Base-by-base conservation (phyloP, 2,888 invertebrate genomes). In the Homarus gammarus region DNA sequence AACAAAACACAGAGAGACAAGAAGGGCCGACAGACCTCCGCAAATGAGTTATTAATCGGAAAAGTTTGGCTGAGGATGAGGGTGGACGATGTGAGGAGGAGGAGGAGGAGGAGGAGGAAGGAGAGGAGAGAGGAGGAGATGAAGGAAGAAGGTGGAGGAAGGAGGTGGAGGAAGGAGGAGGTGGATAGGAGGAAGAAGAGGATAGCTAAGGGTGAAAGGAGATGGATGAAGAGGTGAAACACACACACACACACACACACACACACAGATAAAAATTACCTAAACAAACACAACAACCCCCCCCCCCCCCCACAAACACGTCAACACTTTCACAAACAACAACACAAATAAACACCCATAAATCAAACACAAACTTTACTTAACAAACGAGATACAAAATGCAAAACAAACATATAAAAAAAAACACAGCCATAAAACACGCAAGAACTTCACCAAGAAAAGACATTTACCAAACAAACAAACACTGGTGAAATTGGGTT, bases 291-390 rank as follows among this genome's bases (percentile, higher is more conserved):
- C 33, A 72, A 31, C 6, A 2, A 31, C 36, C 15, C 72, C n/a
- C 33, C n/a, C 68, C 31, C 31, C 31, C 49, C 8, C 49, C 8
- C 49, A 49, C 1, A 49, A 8, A 49, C 49, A 49, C 49, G 31
- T 15, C 15, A n/a, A 33, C 72, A 33, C 27, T 31, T 33, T 15
- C 36, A 15, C 70, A 15, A 18, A 36, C 36, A 72, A 1, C n/a
- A 27, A 72, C 38, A 72, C 72, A 72, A 27, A 72, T 33, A 72
- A 27, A 72, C 72, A 72, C 72, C n/a, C 72, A 68, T n/a, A 36
- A n/a, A 15, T 15, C 70, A 70, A 2, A 70, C 70, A 70, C 31
- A 70, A n/a, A 70, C 31, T n/a, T n/a, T n/a, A n/a, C n/a, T n/a
- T n/a, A n/a, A n/a, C n/a, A n/a, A n/a, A n/a, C n/a, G n/a, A n/a